Conservation (phyloP, 2,113 vertebrate species). For the Scytalopus superciliaris region DNA sequence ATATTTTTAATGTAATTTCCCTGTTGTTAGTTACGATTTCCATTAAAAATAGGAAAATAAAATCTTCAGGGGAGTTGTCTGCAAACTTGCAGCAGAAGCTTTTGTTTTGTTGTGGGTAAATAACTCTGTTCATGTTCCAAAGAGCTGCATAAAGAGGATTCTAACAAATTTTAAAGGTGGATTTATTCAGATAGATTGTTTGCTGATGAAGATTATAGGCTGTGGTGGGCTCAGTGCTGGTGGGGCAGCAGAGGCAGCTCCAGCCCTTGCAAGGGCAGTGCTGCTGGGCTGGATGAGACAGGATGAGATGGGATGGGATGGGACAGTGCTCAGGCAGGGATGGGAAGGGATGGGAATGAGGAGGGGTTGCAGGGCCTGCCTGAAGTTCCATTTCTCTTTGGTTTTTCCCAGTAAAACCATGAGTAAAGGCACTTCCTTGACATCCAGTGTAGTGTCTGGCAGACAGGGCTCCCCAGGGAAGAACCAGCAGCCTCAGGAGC, state of each 20-base stretch:
- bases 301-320: neutral
- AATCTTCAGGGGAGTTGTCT: neutral
- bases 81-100: neutral
- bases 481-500: fast-evolving
- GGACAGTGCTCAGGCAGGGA: neutral
- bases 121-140: neutral
- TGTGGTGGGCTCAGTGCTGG: neutral
- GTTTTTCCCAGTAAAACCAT: neutral
- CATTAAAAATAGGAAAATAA: neutral
- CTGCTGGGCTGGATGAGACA: neutral
- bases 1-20: neutral
- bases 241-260: neutral
- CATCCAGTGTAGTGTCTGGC: neutral
- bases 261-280: neutral
- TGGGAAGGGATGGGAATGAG: neutral
- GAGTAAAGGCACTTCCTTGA: neutral
- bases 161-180: neutral
- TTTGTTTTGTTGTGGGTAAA: neutral
- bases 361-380: neutral
- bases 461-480: neutral
- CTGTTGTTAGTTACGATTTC: neutral
- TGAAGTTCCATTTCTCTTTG: neutral
- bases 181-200: neutral
- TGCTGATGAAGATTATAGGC: neutral
- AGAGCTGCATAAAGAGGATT: neutral